Base-by-base conservation (phyloP, 92 coral and sea anemone species). In the Porites rus region DNA sequence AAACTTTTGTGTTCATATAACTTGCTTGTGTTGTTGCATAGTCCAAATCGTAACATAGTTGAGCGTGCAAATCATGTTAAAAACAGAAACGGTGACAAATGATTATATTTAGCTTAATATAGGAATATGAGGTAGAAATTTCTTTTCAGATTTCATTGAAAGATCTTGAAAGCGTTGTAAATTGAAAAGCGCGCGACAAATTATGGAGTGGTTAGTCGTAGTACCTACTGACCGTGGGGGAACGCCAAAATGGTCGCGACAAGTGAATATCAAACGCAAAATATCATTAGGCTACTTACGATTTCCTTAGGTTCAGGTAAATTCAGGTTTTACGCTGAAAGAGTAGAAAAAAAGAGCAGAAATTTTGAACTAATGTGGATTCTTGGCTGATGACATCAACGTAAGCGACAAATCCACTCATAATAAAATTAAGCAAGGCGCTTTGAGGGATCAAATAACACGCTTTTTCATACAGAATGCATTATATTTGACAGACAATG, bases 381-480 rank as follows among this genome's bases (percentile, higher is more conserved):
- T 58, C 43, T 28, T 60, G 60, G 25, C 60, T 18, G 76, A 50
- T 65, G 74, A 69, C 63, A 51, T 79, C 74, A 52, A 51, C 14
- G 25, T 31, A 79, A n/a, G 84, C 83, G 18, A 16, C 20, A 58
- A 70, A 54, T 58, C 69, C 50, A 69, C n/a, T 66, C 76, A 69
- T 51, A 56, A 38, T 2, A 58, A 18, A 28, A 81, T 21, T 51
- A 53, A 67, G 67, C 18, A 63, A 14, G 13, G 74, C 74, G 56
- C 59, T 60, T 60, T 2, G 16, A 24, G 84, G 78, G 77, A 81
- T 81, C 86, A 58, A 81, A 81, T 81, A 11, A 81, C 86, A 81
- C 53, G 86, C 72, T 20, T 62, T 62, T 18, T 18, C 61, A 81
- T 79, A 28, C 43, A 25, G 38, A 66, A 11, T 18, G 64, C 75